phyloP scores from a whole-genome alignment of 2,113 vertebrate species.

The Misgurnus anguillicaudatus region DNA sequence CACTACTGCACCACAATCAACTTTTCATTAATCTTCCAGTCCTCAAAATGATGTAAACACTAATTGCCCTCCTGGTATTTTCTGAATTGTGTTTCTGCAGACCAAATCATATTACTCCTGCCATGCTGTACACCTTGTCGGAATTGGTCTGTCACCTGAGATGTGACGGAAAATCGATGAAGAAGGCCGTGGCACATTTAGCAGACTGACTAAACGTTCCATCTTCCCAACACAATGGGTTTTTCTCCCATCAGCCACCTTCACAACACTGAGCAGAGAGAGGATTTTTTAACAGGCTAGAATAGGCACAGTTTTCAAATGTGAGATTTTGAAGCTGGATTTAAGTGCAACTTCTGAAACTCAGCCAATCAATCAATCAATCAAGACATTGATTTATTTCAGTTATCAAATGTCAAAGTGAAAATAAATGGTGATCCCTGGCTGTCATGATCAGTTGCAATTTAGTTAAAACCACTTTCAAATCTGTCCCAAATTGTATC shows the following conservation, averaged over 20 bases:
- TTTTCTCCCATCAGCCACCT: conserved; percentile 1
- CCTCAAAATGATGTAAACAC: conserved; percentile 5
- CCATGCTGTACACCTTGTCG: conserved; percentile 1
- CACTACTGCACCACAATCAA: background rate
- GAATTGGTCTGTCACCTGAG: conserved; percentile 15
- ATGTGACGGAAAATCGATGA: conserved; percentile 38
- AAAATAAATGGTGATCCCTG: too few species aligned
- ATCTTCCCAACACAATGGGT: background rate
- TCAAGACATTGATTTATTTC: too few species aligned
- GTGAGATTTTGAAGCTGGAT: too few species aligned
- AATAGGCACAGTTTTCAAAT: too few species aligned
- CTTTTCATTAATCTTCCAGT: background rate
- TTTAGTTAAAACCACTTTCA: too few species aligned
- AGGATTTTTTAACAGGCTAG: background rate
- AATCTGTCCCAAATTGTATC: too few species aligned
- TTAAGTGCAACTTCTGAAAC: background rate
- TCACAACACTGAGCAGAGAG: conserved; percentile 5
- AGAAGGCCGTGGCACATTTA: conserved; percentile 24
- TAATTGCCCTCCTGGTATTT: background rate
- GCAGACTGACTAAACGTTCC: conserved; percentile 29
- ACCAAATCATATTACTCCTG: background rate
- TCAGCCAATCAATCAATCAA: too few species aligned
- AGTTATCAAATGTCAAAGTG: too few species aligned
- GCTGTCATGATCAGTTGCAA: too few species aligned
- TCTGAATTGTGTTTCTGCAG: conserved; percentile 7